Conservation (phyloP, 92 coral and sea anemone species). For the Heteractis magnifica region DNA sequence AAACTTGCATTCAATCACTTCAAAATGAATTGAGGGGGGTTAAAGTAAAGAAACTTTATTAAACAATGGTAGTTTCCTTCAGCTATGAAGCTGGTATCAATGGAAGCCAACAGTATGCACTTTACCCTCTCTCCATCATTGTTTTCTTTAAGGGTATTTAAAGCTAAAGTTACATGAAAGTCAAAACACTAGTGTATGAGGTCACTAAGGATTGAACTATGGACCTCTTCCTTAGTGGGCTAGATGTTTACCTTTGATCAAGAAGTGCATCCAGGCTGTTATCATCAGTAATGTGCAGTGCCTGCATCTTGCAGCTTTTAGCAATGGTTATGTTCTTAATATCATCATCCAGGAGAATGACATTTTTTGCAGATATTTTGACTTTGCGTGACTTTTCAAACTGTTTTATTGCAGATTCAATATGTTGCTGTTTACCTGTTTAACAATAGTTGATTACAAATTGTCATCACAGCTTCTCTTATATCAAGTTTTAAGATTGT, state of each 20-base stretch:
- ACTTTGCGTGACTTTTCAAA: constrained; percentile 69
- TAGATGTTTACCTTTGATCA: constrained; percentile 64
- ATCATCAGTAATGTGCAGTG: constrained; percentile 74
- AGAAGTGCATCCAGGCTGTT: constrained; percentile 73
- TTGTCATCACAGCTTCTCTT: neutral
- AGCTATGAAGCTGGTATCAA: too few species aligned
- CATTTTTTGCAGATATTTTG: constrained; percentile 66
- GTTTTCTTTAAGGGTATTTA: too few species aligned
- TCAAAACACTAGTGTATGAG: too few species aligned
- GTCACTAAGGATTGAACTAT: too few species aligned
- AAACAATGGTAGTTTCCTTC: too few species aligned
- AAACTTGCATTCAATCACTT: too few species aligned
- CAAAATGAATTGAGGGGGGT: too few species aligned
- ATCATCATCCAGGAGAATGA: constrained; percentile 90
- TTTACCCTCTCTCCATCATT: too few species aligned
- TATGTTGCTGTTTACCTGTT: constrained; percentile 94
- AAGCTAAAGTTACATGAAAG: too few species aligned
- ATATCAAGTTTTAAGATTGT: too few species aligned
- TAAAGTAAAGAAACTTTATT: too few species aligned
- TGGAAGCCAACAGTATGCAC: too few species aligned
- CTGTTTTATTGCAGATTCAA: constrained; percentile 79
- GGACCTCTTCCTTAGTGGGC: neutral
- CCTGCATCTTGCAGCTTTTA: constrained; percentile 54
- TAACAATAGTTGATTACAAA: neutral
- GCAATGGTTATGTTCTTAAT: constrained; percentile 68